A percentile compares a stretch with the other conserved stretches of the same genome.
Evolutionary conservation across 2,888 invertebrate genomes (phyloP).

Genomic region (Morpho deidamia): DNA sequence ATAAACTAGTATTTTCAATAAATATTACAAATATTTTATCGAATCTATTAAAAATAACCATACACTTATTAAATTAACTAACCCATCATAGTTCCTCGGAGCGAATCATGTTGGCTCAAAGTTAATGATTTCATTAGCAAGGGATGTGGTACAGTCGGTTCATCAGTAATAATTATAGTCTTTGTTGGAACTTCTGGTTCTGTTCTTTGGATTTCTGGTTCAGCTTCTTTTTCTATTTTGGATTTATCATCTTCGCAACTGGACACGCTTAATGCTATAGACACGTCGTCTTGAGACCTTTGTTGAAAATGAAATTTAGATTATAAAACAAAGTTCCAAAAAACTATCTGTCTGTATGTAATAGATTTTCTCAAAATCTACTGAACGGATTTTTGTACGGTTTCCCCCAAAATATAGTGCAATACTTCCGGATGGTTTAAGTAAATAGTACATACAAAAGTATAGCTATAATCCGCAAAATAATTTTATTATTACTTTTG

Average conservation of each 20-base stretch:
- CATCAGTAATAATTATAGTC: slow-evolving; percentile 62
- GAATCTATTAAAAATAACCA: too few species aligned
- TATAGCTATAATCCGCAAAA: too few species aligned
- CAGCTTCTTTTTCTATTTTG: slow-evolving; percentile 51
- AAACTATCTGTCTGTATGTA: too few species aligned
- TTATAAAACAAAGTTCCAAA: too few species aligned
- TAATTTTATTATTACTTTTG: too few species aligned
- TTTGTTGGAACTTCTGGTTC: slow-evolving; percentile 56
- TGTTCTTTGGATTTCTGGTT: slow-evolving; percentile 27
- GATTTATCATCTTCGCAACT: slow-evolving; percentile 74
- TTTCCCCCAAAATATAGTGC: too few species aligned
- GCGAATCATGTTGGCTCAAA: slow-evolving; percentile 62
- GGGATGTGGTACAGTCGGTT: slow-evolving; percentile 64
- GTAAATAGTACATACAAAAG: too few species aligned
- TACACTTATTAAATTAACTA: slow-evolving; percentile 23
- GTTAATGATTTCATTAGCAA: slow-evolving; percentile 70
- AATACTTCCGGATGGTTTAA: too few species aligned
- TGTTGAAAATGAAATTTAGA: slow-evolving; percentile 12
- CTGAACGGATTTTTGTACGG: too few species aligned
- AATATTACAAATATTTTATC: too few species aligned
- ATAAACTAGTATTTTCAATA: too few species aligned
- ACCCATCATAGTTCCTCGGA: slow-evolving; percentile 71
- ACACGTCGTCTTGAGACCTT: slow-evolving; percentile 74
- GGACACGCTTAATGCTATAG: slow-evolving; percentile 68
- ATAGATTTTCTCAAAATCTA: too few species aligned